Evolutionary conservation across 2,888 invertebrate genomes (phyloP), one percentile per base, ranked within the genome.

Genomic region (Anaspis maculata): DNA sequence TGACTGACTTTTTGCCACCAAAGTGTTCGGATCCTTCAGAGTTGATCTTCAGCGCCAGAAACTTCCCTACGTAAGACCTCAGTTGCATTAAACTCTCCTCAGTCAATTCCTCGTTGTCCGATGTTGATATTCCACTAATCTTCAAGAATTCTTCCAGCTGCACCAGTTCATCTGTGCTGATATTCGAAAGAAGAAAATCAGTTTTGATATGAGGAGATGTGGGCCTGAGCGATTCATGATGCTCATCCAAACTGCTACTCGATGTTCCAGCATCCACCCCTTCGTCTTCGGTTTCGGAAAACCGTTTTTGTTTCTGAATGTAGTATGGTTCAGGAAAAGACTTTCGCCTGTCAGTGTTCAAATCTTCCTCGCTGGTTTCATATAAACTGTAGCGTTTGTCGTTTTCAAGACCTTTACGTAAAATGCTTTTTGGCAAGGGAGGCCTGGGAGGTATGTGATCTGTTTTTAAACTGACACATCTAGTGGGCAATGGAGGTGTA

Each of bases 271-370:
- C 66, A 42, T 67, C 67, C 9, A 78, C 77, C 25, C 77, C 77
- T 64, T 78, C 77, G 52, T 78, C 77, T 49, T 74, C 62, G 58
- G 66, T 65, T 51, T 67, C 56, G 53, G 71, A 65, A 25, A 64
- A 50, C 36, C 62, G 45, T 48, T 60, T 59, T 36, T 61, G 61
- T 33, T 63, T 52, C 16, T 25, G 12, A 26, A 48, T 38, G 53
- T 76, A 79, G 49, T 79, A 78, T 1, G 83, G 80, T 53, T 85
- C 85, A 57, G 81, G 83, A 29, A 84, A 62, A n/a, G 84, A 83
- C 61, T 80, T 73, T 28, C 84, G 68, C 54, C 45, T 62, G 55
- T 49, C 70, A 19, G 64, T 64, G 2, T 62, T 57, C 2, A 66
- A 64, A 32, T 69, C 67, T 49, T 76, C 74, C 25, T 74, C 68